phyloP scores from a whole-genome alignment of 1,140 invertebrate genomes.

The Holotrichia oblita region DNA sequence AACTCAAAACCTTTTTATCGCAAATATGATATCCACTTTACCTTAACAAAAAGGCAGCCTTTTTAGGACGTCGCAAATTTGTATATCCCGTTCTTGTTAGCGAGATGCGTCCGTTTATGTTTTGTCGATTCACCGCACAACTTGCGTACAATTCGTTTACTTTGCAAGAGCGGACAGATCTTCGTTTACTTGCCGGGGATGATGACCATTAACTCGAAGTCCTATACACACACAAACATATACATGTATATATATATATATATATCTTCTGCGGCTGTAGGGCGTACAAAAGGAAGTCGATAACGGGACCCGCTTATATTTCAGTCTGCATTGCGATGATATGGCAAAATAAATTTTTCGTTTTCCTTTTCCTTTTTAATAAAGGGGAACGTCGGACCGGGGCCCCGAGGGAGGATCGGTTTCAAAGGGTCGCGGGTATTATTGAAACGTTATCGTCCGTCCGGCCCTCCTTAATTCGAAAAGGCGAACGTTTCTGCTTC shows the following conservation, averaged over 20 bases:
- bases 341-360: constrained; percentile 3
- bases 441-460: constrained; percentile 7
- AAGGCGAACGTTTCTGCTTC: background rate
- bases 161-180: background rate
- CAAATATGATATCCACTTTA: too few species aligned
- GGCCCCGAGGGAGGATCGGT: background rate
- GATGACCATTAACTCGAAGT: background rate
- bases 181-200: background rate
- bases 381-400: background rate
- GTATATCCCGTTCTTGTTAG: too few species aligned
- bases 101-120: too few species aligned
- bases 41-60: too few species aligned
- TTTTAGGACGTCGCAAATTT: too few species aligned
- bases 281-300: background rate
- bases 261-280: too few species aligned
- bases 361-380: constrained; percentile 7
- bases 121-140: too few species aligned
- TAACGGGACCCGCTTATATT: constrained; percentile 12
- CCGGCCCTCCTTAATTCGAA: too few species aligned
- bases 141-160: too few species aligned
- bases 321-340: background rate
- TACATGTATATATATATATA: too few species aligned
- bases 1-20: too few species aligned
- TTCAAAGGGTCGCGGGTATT: background rate
- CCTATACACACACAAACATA: background rate